Percentiles rank a stretch among this genome's conserved stretches.
Conservation (phyloP, 2,113 vertebrate species). For the Xiphophorus maculatus region DNA sequence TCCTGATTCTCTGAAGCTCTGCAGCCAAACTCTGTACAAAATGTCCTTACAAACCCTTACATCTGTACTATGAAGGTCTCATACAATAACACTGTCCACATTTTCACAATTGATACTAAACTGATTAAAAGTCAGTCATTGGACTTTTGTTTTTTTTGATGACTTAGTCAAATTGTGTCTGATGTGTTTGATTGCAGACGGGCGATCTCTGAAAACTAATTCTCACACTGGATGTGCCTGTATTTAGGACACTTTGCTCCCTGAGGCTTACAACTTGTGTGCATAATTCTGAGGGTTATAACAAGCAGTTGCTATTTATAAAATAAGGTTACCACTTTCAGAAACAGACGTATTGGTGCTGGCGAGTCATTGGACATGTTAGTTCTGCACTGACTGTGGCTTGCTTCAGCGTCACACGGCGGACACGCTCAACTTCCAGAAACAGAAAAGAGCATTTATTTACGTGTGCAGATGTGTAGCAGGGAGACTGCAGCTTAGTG, state of each 20-base stretch:
- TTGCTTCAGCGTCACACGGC: neutral
- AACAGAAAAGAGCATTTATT: slow-evolving; percentile 1
- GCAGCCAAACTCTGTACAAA: slow-evolving; percentile 13
- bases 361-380: slow-evolving; percentile 26
- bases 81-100: neutral
- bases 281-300: slow-evolving; percentile 63
- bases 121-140: slow-evolving; percentile 2
- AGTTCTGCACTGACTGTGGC: neutral
- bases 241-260: slow-evolving; percentile 78
- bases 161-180: slow-evolving; percentile 49
- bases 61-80: neutral
- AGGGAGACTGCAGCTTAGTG: neutral
- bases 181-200: slow-evolving; percentile 43
- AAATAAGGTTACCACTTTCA: slow-evolving; percentile 52
- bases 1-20: slow-evolving; percentile 30
- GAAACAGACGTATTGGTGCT: slow-evolving; percentile 37
- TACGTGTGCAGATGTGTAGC: neutral
- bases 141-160: slow-evolving; percentile 30
- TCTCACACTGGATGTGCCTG: slow-evolving; percentile 59
- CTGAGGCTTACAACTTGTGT: slow-evolving; percentile 69
- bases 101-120: slow-evolving; percentile 15
- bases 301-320: slow-evolving; percentile 50
- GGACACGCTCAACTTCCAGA: neutral
- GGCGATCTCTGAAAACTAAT: slow-evolving; percentile 49
- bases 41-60: neutral